phyloP scores from a whole-genome alignment of 1,140 invertebrate species.

The Drosophila dunni region DNA sequence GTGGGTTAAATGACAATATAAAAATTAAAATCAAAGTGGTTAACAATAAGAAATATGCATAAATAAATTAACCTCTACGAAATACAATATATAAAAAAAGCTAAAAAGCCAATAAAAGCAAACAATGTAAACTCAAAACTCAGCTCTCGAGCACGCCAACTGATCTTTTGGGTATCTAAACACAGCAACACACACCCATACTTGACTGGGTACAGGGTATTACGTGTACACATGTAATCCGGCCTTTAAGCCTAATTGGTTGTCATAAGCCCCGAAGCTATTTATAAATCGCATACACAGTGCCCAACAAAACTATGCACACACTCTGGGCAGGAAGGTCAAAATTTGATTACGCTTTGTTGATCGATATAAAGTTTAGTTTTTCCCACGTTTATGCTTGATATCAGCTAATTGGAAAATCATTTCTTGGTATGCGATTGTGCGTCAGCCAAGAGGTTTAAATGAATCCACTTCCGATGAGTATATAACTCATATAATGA shows the following conservation, averaged over 20 bases:
- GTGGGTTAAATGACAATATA: conserved; percentile 70
- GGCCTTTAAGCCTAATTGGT: conserved; percentile 39
- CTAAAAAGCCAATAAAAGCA: conserved; percentile 39
- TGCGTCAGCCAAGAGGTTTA: not conserved
- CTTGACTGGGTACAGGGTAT: not conserved
- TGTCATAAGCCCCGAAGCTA: conserved; percentile 32
- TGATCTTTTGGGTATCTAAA: not conserved
- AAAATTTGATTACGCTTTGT: conserved; percentile 2
- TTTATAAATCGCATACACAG: conserved; percentile 53
- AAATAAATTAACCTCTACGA: conserved; percentile 67
- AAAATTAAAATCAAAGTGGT: conserved; percentile 64
- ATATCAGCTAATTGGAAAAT: conserved; percentile 5
- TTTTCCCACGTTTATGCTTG: conserved; percentile 7
- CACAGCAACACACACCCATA: not conserved
- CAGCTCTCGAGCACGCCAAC: not conserved
- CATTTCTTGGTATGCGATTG: not conserved
- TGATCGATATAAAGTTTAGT: not conserved
- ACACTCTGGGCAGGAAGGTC: not conserved
- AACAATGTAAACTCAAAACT: conserved; percentile 30
- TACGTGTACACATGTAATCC: conserved; percentile 59
- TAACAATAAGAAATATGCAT: conserved; percentile 51
- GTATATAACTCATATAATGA: not conserved
- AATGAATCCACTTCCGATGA: not conserved
- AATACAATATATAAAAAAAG: too few species aligned
- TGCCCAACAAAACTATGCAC: conserved; percentile 20